A percentile compares a stretch with the other conserved stretches of the same genome.
phyloP scores from a whole-genome alignment of 2,113 vertebrate species.

The Serinus canaria region DNA sequence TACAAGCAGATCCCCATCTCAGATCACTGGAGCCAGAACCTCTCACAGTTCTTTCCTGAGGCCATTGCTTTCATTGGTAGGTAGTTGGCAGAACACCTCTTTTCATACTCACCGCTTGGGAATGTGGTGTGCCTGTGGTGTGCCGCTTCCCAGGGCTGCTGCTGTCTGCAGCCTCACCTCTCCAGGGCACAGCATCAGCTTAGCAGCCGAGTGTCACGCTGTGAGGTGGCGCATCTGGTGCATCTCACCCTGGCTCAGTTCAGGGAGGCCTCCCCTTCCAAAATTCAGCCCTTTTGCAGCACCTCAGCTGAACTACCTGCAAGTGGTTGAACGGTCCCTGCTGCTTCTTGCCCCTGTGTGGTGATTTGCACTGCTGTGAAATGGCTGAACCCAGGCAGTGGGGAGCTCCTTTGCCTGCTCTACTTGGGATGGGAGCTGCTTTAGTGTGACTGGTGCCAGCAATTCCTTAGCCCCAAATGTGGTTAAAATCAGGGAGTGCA shows the following conservation, averaged over 20 bases:
- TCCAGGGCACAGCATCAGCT: not conserved
- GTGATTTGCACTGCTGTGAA: not conserved
- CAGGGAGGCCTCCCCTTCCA: not conserved
- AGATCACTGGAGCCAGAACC: conserved; percentile 99
- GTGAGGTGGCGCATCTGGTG: not conserved
- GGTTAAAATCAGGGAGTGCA: not conserved
- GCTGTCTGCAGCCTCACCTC: not conserved
- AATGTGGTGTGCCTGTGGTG: conserved; percentile 13
- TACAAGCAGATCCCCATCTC: conserved; percentile 99
- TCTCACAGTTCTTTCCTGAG: conserved; percentile 98
- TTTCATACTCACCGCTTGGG: not conserved
- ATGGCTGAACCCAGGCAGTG: not conserved
- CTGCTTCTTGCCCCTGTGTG: not conserved
- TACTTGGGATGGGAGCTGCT: not conserved
- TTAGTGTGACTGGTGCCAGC: not conserved
- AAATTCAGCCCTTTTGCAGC: not conserved
- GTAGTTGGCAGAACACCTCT: conserved; percentile 59
- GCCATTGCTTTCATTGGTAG: conserved; percentile 99
- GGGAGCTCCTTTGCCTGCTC: not conserved
- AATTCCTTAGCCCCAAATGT: not conserved
- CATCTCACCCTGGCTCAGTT: not conserved
- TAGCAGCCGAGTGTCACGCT: not conserved
- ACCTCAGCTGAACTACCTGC: not conserved
- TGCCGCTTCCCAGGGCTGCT: not conserved
- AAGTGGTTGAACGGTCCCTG: accelerated